Evolutionary conservation across 2,888 invertebrate genomes (phyloP), one percentile per base, ranked within the genome.

Genomic region (Phortica okadai): DNA sequence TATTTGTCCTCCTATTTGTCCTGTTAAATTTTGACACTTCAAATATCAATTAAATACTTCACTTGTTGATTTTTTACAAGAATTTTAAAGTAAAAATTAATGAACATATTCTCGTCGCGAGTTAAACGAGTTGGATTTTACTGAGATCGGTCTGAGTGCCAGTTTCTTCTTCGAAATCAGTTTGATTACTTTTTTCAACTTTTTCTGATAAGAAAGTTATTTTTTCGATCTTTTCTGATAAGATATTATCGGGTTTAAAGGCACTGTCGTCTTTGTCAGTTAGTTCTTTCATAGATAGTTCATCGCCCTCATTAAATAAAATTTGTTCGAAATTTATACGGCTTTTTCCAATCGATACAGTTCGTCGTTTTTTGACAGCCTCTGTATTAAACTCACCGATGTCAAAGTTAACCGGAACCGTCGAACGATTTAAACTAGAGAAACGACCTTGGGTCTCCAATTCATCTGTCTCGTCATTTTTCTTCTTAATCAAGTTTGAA

Each of bases 401-500:
- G 50, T 50, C 50, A 50, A 50, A 50, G 50, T 50, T 50, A 8
- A 14, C 50, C 14, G 50, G 50, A 50, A 14, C 6, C 50, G 50
- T 11, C 33, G 33, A 33, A 33, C 33, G 33, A 3, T 50, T 3
- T 14, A 50, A 50, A 50, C 14, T 50, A 33, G 33, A 33, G 33
- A 33, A 33, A 4, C 33, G 33, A 14, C 5, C 50, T 5, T 8
- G 2, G 2, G 50, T 50, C 0, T 2, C 10, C 4, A 14, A 2
- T 50, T 50, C 50, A 11, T 50, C 50, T 3, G n/a, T 8, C 0
- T 16, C 8, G 0, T 6, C 14, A 0, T 87, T 82, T 21, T 78
- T 84, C 64, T 80, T 80, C 44, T 77, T 82, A 41, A 89, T 82
- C 1, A 85, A 50, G 11, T 84, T 81, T 0, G 78, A 73, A 41